phyloP scores from a whole-genome alignment of 2,797 vertebrate species.

The Sciurus vulgaris region DNA sequence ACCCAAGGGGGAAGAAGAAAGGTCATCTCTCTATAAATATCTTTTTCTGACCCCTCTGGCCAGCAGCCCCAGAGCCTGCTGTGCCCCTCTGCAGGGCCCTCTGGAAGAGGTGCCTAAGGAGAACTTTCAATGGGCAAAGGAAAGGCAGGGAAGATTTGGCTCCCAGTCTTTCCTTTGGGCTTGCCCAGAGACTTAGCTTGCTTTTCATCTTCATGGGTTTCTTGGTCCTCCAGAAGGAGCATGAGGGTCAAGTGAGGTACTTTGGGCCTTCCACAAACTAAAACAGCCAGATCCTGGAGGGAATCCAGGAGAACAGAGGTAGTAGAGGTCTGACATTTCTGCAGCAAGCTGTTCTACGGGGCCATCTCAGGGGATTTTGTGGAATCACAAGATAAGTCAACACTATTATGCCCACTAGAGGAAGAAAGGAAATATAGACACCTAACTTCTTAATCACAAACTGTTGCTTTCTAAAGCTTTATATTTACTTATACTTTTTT shows the following conservation, averaged over 20 bases:
- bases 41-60: background rate
- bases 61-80: background rate
- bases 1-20: constrained; percentile 61
- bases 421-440: constrained; percentile 13
- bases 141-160: background rate
- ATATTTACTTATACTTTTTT: background rate
- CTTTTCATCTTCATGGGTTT: background rate
- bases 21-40: constrained; percentile 73
- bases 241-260: background rate
- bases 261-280: background rate
- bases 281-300: background rate
- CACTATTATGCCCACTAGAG: background rate
- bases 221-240: constrained; percentile 46
- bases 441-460: background rate
- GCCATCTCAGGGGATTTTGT: background rate
- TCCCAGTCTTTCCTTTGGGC: background rate
- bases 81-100: background rate
- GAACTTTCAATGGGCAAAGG: background rate
- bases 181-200: background rate
- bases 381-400: background rate
- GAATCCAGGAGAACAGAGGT: background rate
- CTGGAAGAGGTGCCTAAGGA: background rate
- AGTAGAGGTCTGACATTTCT: background rate
- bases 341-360: background rate
- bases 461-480: background rate